Percentiles rank a stretch among this genome's conserved stretches.
Evolutionary conservation across 1,140 invertebrate genomes (phyloP).

Genomic region (Dreissena polymorpha): DNA sequence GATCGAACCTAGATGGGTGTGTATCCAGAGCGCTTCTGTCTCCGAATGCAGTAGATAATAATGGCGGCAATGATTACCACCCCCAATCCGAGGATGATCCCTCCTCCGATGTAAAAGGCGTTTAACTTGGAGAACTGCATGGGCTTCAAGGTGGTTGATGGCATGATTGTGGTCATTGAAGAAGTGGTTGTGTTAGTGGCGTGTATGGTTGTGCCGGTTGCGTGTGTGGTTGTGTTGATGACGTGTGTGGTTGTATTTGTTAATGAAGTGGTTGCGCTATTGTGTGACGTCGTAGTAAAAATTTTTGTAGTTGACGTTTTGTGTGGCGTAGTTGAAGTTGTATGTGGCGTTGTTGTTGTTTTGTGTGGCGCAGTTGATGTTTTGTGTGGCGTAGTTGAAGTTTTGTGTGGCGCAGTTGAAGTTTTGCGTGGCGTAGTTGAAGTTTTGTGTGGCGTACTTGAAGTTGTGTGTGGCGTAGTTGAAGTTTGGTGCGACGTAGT

Average conservation of each 20-base stretch:
- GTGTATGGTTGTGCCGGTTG: neutral
- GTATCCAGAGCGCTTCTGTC: constrained; percentile 1
- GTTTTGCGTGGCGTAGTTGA: neutral
- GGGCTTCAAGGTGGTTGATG: neutral
- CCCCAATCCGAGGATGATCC: constrained; percentile 38
- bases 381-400: neutral
- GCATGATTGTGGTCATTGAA: neutral
- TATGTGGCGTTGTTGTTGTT: neutral
- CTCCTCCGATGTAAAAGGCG: constrained; percentile 16
- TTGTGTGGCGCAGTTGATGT: neutral
- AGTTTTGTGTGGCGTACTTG: neutral
- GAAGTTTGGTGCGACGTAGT: neutral
- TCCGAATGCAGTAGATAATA: constrained; percentile 8
- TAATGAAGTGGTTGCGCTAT: neutral
- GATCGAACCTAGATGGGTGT: constrained; percentile 15
- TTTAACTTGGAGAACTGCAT: neutral
- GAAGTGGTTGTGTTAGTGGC: neutral
- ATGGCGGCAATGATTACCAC: neutral
- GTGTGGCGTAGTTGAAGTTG: neutral
- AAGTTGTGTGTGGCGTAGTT: neutral
- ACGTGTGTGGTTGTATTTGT: neutral
- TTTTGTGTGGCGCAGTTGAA: neutral
- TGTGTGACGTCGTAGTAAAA: neutral
- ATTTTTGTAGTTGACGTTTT: neutral
- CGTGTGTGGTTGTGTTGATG: neutral